phyloP scores from a whole-genome alignment of 2,113 vertebrate genomes.

The Antigone vipio region DNA sequence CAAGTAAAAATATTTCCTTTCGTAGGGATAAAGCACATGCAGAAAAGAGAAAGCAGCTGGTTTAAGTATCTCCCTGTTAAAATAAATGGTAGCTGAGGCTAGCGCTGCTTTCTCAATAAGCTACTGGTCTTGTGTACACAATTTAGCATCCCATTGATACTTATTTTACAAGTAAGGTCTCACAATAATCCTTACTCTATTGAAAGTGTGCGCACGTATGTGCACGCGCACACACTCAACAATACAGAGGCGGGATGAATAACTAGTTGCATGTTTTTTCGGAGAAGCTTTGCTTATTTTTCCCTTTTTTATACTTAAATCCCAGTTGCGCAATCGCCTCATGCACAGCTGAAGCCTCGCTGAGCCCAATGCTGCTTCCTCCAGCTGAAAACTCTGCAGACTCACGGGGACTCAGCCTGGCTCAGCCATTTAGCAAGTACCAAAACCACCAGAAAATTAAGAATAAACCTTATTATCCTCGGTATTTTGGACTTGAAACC shows the following conservation, averaged over 20 bases:
- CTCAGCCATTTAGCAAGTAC: background rate
- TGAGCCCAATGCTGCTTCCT: background rate
- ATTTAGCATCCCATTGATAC: background rate
- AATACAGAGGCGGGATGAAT: background rate
- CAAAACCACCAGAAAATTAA: background rate
- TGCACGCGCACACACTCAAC: rapidly evolving
- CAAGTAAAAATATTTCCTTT: background rate
- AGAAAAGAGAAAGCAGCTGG: background rate
- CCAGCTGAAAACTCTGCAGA: background rate
- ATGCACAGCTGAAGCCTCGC: background rate
- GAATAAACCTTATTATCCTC: background rate
- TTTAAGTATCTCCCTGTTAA: background rate
- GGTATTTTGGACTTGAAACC: background rate
- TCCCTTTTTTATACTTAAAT: background rate
- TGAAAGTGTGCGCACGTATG: background rate
- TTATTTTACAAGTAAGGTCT: background rate
- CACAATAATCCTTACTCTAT: background rate
- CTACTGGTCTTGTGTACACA: background rate
- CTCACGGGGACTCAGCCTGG: rapidly evolving
- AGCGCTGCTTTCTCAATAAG: background rate
- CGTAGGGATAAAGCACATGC: background rate
- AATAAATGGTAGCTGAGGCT: background rate
- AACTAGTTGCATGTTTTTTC: background rate
- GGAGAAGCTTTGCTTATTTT: slow-evolving; percentile 15
- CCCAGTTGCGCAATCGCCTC: background rate